phyloP scores from a whole-genome alignment of 2,113 vertebrate genomes.

The Brachyhypopomus gauderio region DNA sequence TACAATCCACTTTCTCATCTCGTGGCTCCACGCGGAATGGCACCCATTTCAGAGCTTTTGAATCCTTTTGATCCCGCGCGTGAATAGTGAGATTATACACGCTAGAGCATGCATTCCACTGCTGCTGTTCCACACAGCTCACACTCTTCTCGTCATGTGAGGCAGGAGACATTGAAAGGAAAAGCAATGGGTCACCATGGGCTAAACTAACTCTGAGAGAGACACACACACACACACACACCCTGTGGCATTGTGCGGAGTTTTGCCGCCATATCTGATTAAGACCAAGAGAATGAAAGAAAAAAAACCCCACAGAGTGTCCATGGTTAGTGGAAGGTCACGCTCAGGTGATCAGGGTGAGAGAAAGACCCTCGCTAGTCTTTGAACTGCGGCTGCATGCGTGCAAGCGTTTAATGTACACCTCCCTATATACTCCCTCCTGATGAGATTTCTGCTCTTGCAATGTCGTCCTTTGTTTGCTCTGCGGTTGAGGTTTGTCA shows the following conservation, averaged over 20 bases:
- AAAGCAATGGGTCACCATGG: not conserved
- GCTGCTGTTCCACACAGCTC: not conserved
- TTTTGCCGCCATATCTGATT: too few species aligned
- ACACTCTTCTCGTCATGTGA: not conserved
- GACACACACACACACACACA: not conserved
- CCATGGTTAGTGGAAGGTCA: too few species aligned
- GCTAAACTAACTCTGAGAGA: not conserved
- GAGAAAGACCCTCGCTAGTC: too few species aligned
- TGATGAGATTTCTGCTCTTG: not conserved
- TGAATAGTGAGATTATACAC: not conserved
- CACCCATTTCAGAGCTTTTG: not conserved
- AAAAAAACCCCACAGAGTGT: too few species aligned
- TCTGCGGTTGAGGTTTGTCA: not conserved
- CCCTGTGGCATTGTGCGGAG: not conserved
- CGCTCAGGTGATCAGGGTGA: too few species aligned
- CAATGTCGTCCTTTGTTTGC: slow-evolving; percentile 6
- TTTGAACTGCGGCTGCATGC: too few species aligned
- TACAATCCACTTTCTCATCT: not conserved
- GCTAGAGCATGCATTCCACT: not conserved
- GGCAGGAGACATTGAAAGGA: not conserved
- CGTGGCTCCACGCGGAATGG: not conserved
- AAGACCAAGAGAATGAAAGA: too few species aligned
- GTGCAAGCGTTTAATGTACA: too few species aligned
- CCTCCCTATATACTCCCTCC: not conserved
- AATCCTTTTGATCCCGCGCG: not conserved